These are phyloP conservation scores for Metalampra italica DNA, from an alignment of 2,888 invertebrate species.

Conservation along the genomic window DNA sequence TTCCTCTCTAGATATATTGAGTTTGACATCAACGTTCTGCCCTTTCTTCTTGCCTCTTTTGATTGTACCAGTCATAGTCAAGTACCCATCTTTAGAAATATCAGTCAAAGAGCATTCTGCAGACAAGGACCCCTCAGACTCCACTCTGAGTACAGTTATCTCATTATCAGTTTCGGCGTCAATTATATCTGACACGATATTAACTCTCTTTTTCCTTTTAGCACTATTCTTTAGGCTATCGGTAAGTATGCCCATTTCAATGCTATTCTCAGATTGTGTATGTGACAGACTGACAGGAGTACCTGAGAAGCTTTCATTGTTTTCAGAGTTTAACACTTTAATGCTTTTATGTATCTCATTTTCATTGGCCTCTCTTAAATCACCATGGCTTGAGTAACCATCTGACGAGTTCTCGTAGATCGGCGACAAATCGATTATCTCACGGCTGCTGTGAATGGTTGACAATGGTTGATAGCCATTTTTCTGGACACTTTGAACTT, in stretches of 20 bases:
- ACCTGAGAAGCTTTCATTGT: constrained; percentile 58
- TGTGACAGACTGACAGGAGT: constrained; percentile 68
- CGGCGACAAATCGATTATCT: constrained; percentile 69
- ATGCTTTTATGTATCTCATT: constrained; percentile 56
- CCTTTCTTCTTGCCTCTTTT: constrained; percentile 85
- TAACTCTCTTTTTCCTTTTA: constrained; percentile 80
- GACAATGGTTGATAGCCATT: constrained; percentile 64
- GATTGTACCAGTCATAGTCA: constrained; percentile 86
- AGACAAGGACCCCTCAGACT: constrained; percentile 73
- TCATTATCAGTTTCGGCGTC: constrained; percentile 66
- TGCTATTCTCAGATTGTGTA: constrained; percentile 72
- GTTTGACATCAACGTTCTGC: constrained; percentile 84
- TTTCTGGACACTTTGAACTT: constrained; percentile 41
- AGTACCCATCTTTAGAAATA: constrained; percentile 75
- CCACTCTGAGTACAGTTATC: constrained; percentile 54
- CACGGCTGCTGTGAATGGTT: constrained; percentile 53
- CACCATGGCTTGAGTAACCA: constrained; percentile 72
- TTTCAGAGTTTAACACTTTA: constrained; percentile 52
- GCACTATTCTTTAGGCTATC: constrained; percentile 69
- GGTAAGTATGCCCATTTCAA: constrained; percentile 65
- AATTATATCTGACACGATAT: constrained; percentile 76
- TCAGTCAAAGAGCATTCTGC: constrained; percentile 78
- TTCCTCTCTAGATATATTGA: constrained; percentile 85
- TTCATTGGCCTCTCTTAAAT: constrained; percentile 54
- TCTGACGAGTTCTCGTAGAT: constrained; percentile 75